Evolutionary conservation across 2,888 invertebrate species (phyloP), one percentile per base, ranked within the genome.

Genomic region (Erpobdella octoculata): DNA sequence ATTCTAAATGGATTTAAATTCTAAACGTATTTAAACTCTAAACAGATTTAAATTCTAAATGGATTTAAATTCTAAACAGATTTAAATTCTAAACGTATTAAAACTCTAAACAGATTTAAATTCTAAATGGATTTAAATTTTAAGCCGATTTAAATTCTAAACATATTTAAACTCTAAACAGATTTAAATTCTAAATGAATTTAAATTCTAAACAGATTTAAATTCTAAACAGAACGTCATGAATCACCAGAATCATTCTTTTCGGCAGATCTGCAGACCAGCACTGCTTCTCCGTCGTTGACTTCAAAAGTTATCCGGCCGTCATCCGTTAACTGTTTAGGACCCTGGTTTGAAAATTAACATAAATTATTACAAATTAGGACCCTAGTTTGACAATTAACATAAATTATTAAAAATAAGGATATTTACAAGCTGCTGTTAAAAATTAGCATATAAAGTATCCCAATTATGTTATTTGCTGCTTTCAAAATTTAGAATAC

Each of bases 221-320:
- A n/a, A 53, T n/a, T 25, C 21, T 25, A n/a, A 41, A 12, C 21
- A 53, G n/a, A 53, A 9, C 21, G 21, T 9, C 8, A 53, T n/a
- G 15, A 15, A 53, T 53, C 15, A 69, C 69, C 98, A 28, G 91
- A 90, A 82, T 99, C 98, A 0, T 89, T 88, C 64, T 95, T 88
- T 83, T 93, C 91, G 0, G 95, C 94, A 69, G 87, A 89, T 78
- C 91, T 91, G 83, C 80, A 80, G 64, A 75, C 70, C 33, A 84
- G 72, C 28, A 79, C 75, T 65, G 82, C 78, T 70, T 81, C 79
- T 48, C 78, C 78, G n/a, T 78, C 78, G 37, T 73, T 76, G 36
- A 78, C 76, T 71, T 80, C 80, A 82, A 94, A 91, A 78, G 90
- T 90, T 78, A 95, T 89, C 72, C 95, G 88, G 73, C 89, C 89